Percentiles rank a stretch among this genome's conserved stretches.
Evolutionary conservation across 2,113 vertebrate species (phyloP).

Genomic region (Percopsis transmontana): DNA sequence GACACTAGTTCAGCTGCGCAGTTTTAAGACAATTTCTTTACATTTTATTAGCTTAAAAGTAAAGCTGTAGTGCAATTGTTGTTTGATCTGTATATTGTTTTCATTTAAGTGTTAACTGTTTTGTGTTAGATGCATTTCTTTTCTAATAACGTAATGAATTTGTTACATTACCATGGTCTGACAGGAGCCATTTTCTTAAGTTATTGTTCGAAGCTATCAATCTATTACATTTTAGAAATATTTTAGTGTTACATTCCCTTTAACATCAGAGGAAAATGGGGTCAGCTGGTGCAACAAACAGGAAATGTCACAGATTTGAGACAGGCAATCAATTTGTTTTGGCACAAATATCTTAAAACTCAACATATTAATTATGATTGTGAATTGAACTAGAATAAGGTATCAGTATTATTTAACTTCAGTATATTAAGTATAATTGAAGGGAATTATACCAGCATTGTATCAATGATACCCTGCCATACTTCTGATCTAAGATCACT

Average conservation of each 20-base stretch:
- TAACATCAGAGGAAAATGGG: too few species aligned
- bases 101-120: constrained; percentile 24
- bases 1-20: constrained; percentile 21
- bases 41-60: constrained; percentile 43
- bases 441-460: not conserved
- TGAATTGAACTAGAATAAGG: too few species aligned
- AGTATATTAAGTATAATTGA: not conserved
- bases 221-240: constrained; percentile 25
- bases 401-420: too few species aligned
- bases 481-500: not conserved
- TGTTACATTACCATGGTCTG: constrained; percentile 43
- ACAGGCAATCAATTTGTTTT: too few species aligned
- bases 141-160: constrained; percentile 12
- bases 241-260: not conserved
- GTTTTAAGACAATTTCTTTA: constrained; percentile 28
- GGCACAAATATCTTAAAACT: too few species aligned
- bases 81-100: constrained; percentile 14
- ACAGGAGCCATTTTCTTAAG: constrained; percentile 9
- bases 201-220: constrained; percentile 13
- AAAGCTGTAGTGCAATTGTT: constrained; percentile 34
- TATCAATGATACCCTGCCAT: not conserved
- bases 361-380: too few species aligned
- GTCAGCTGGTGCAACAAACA: too few species aligned
- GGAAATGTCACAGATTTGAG: too few species aligned
- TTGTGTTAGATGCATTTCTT: constrained; percentile 26